phyloP scores from a whole-genome alignment of 2,113 vertebrate genomes.

The Alethe castanea region DNA sequence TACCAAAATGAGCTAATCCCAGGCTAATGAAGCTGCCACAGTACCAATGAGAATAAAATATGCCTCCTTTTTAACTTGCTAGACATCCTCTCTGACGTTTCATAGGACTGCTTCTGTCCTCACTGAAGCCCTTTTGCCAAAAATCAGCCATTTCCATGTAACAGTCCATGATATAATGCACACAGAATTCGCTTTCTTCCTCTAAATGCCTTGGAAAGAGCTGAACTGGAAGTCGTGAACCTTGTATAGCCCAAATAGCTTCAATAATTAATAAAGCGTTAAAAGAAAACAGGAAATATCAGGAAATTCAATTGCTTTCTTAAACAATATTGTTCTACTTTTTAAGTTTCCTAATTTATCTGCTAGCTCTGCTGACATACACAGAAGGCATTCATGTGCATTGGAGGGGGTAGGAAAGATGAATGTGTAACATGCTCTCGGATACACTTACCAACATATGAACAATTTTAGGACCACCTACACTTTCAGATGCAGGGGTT shows the following conservation, averaged over 20 bases:
- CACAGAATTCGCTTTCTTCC: background rate
- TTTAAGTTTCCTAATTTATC: background rate
- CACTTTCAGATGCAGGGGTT: background rate
- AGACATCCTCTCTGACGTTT: background rate
- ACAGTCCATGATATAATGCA: background rate
- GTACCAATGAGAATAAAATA: background rate
- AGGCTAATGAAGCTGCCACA: background rate
- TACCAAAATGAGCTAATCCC: background rate
- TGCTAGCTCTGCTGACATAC: background rate
- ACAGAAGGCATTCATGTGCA: slow-evolving; percentile 22
- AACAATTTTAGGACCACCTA: slow-evolving; percentile 11
- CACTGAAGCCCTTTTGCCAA: slow-evolving; percentile 18
- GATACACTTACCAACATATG: background rate
- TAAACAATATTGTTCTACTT: background rate
- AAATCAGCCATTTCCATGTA: background rate
- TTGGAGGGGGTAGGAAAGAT: background rate
- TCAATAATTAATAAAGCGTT: background rate
- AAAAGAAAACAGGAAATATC: background rate
- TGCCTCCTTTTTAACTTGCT: background rate
- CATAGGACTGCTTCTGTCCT: background rate
- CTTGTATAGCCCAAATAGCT: background rate
- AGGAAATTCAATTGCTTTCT: slow-evolving; percentile 2
- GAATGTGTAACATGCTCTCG: background rate
- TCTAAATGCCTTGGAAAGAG: background rate
- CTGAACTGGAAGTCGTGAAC: background rate